Evolutionary conservation across 2,888 invertebrate species (phyloP).

Genomic region (Sepiola atlantica): DNA sequence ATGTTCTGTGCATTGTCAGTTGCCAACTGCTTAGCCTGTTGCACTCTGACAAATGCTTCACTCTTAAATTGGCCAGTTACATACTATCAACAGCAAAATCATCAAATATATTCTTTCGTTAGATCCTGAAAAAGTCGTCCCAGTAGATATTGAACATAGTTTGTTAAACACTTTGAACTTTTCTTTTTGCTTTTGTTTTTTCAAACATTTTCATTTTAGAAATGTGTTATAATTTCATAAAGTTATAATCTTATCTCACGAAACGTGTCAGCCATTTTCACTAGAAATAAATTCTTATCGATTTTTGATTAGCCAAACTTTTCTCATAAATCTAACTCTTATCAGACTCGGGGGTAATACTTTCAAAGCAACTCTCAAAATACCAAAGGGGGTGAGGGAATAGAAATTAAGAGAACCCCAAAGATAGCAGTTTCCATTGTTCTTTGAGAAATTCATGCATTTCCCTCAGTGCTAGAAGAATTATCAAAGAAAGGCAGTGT

Average conservation of each 20-base stretch:
- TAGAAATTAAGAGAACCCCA: background rate
- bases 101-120: background rate
- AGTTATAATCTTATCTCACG: background rate
- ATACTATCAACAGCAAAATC: too few species aligned
- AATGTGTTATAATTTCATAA: background rate
- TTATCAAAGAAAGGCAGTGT: background rate
- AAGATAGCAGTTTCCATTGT: background rate
- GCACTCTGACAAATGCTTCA: background rate
- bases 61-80: background rate
- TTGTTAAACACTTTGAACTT: background rate
- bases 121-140: background rate
- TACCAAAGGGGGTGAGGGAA: background rate
- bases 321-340: background rate
- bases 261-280: background rate
- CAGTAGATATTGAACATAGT: background rate
- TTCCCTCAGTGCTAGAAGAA: background rate
- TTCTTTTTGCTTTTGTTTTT: too few species aligned
- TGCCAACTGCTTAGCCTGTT: background rate
- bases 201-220: background rate
- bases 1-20: background rate
- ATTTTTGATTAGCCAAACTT: background rate
- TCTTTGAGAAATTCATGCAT: background rate
- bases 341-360: background rate
- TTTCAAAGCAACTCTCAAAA: background rate
- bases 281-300: background rate